Evolutionary conservation across 2,888 invertebrate species (phyloP), one percentile per base, ranked within the genome.

Genomic region (Thelaira solivaga): DNA sequence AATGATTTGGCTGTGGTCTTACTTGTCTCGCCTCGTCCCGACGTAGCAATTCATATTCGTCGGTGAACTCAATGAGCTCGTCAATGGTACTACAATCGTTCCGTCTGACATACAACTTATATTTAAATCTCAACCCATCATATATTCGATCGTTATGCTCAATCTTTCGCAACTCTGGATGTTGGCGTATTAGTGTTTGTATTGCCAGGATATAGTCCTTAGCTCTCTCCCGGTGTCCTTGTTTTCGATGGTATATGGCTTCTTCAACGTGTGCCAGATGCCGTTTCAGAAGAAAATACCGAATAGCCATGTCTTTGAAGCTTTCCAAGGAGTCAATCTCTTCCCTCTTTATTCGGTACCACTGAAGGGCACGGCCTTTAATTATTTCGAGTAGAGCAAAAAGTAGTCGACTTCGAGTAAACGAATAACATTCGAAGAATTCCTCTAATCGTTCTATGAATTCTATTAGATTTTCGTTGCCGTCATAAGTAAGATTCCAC

Each of bases 381-480:
- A 64, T 24, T 2, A 64, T 26, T 1, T 36, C 20, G 1, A 39
- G 20, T 7, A 64, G 6, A 1, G 64, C 16, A 2, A 49, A 39
- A 5, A 64, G 11, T 2, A 64, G 39, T 1, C 36, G 34, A 8
- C 49, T 47, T 10, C 22, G 18, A 7, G 4, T 20, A 8, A 62
- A 22, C 4, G 22, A 13, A 7, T 49, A 18, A 6, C 64, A 64
- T 22, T 49, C 49, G 13, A 49, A 36, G 4, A 64, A 29, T 24
- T 64, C 36, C 11, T 64, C 49, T 11, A 64, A 39, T 1, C 49
- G 24, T 39, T 64, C 64, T 1, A 49, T 36, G 13, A 64, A 64
- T n/a, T 64, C 49, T 13, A 47, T 31, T 18, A 51, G 18, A 11
- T 64, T 36, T 10, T 4, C 11, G 22, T 39, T 49, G 1, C 49